A percentile compares a stretch with the other conserved stretches of the same genome.
phyloP scores from a whole-genome alignment of 2,888 invertebrate species.

The Petrolisthes cinctipes region DNA sequence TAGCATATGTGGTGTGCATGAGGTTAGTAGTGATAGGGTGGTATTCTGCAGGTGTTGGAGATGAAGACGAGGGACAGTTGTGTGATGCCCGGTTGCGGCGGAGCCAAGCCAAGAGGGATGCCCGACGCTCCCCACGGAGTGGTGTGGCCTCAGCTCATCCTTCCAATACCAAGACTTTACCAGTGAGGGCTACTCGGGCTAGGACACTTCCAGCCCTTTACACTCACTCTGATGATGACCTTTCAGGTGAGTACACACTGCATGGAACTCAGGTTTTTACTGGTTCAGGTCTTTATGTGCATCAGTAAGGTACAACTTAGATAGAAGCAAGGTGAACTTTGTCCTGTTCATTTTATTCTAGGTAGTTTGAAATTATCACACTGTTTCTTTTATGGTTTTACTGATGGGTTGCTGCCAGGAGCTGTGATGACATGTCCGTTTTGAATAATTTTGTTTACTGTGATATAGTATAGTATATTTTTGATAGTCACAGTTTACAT shows the following conservation, averaged over 20 bases:
- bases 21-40: too few species aligned
- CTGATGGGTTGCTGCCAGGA: background rate
- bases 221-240: constrained; percentile 49
- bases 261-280: background rate
- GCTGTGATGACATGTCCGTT: background rate
- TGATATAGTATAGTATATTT: background rate
- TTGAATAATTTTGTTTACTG: background rate
- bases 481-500: background rate
- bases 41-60: too few species aligned
- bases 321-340: background rate
- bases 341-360: background rate
- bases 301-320: background rate
- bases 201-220: constrained; percentile 41
- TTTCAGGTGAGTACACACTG: constrained; percentile 32
- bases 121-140: constrained; percentile 40
- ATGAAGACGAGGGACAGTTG: constrained; percentile 26
- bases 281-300: background rate
- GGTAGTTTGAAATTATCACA: too few species aligned
- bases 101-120: constrained; percentile 36
- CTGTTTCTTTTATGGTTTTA: background rate
- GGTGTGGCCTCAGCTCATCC: background rate
- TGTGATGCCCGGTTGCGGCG: constrained; percentile 20
- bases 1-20: too few species aligned
- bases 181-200: constrained; percentile 46
- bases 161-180: constrained; percentile 45